Evolutionary conservation across 2,888 invertebrate species (phyloP).

Genomic region (Chymomyza caudatula): DNA sequence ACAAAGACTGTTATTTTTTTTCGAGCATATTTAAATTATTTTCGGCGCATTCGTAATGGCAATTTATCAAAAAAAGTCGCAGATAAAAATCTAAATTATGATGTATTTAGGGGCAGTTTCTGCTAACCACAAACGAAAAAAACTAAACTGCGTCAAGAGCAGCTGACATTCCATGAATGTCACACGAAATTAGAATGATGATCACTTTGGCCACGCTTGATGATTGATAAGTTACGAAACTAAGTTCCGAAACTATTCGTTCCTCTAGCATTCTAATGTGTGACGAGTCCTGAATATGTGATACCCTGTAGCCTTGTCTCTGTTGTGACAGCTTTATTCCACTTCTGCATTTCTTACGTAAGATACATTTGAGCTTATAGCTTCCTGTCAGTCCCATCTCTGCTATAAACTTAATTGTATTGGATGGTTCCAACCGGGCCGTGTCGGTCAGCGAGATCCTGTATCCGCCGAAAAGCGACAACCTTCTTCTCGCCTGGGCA

Average conservation of each 20-base stretch:
- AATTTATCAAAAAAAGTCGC: conserved; percentile 30
- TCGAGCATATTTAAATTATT: not conserved
- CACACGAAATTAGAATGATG: conserved; percentile 33
- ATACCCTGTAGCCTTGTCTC: too few species aligned
- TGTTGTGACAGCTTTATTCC: too few species aligned
- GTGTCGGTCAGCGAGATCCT: too few species aligned
- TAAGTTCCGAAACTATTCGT: not conserved
- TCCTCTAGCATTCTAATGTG: too few species aligned
- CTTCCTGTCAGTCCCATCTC: too few species aligned
- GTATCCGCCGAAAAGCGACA: too few species aligned
- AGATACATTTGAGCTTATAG: too few species aligned
- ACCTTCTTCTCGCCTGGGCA: too few species aligned
- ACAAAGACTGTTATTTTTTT: conserved; percentile 6
- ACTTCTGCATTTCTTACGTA: too few species aligned
- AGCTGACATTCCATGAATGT: conserved; percentile 42
- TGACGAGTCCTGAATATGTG: too few species aligned
- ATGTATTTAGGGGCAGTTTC: not conserved
- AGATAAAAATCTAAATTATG: conserved; percentile 32
- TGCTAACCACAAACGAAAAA: not conserved
- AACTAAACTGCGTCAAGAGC: conserved; percentile 33
- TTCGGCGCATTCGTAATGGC: conserved; percentile 18
- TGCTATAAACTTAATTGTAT: too few species aligned
- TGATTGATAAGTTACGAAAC: not conserved
- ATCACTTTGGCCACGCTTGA: conserved; percentile 20
- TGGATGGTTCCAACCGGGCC: too few species aligned